Percentiles rank a stretch among this genome's conserved stretches.
phyloP scores from a whole-genome alignment of 2,113 vertebrate species.

The Mirounga angustirostris region DNA sequence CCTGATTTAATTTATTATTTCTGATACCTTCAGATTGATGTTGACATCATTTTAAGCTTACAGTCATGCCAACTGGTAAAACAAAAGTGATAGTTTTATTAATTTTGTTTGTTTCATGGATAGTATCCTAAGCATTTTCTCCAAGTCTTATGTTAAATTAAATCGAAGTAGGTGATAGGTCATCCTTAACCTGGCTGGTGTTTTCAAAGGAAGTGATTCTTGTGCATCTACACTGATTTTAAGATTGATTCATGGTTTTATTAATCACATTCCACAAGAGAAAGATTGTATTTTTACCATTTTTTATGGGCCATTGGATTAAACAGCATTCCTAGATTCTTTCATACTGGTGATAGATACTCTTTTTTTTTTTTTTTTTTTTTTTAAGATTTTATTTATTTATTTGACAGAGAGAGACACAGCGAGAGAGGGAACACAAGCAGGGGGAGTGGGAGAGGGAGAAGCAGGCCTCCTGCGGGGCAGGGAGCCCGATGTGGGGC shows the following conservation, averaged over 20 bases:
- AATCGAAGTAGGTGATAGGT: background rate
- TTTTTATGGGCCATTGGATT: background rate
- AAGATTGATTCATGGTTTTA: background rate
- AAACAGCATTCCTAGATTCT: slow-evolving; percentile 6
- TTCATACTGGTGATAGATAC: background rate
- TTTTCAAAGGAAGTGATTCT: background rate
- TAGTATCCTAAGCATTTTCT: background rate
- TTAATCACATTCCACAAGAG: background rate
- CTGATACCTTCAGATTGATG: background rate
- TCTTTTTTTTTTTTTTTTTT: background rate
- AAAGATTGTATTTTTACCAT: background rate
- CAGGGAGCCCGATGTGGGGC: no score
- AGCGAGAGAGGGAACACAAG: no score
- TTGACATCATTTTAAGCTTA: background rate
- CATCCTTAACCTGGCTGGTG: background rate
- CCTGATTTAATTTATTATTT: background rate
- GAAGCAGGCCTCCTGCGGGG: no score
- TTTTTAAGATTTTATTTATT: background rate
- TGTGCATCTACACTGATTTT: background rate
- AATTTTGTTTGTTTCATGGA: background rate
- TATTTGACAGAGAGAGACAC: no score
- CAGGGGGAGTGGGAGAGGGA: no score
- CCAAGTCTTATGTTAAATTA: background rate
- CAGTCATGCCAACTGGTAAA: background rate
- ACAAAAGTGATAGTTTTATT: background rate